Conservation (phyloP, 2,797 vertebrate genomes). For the Microchirus variegatus region DNA sequence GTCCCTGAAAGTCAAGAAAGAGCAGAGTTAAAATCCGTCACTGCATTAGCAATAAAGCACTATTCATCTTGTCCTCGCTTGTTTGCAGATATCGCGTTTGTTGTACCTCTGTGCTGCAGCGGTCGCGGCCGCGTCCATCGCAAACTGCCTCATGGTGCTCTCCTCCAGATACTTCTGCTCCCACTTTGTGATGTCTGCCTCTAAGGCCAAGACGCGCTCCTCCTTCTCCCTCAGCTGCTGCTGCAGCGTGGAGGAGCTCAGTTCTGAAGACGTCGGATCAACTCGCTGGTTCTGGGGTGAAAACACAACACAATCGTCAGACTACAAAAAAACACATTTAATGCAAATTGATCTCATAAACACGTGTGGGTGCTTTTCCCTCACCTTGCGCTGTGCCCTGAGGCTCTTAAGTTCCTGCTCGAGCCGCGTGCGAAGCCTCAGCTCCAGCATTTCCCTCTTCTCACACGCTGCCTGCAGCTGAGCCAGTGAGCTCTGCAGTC, state of each 20-base stretch:
- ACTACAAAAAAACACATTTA: neutral
- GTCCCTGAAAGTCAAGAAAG: conserved; percentile 75
- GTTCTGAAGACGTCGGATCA: conserved; percentile 53
- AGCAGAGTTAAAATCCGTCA: conserved; percentile 18
- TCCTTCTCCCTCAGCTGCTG: conserved; percentile 93
- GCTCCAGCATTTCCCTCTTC: conserved; percentile 92
- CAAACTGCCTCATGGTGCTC: conserved; percentile 97
- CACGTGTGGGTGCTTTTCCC: neutral
- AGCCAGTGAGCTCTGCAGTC: conserved; percentile 90
- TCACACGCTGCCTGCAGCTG: conserved; percentile 97
- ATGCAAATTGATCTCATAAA: neutral
- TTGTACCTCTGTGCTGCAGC: conserved; percentile 89
- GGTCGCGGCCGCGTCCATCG: conserved; percentile 95
- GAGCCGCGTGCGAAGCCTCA: conserved; percentile 89
- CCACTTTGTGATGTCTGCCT: conserved; percentile 98
- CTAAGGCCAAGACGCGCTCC: conserved; percentile 91
- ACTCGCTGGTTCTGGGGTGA: conserved; percentile 43
- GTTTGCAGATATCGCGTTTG: neutral
- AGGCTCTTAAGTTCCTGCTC: conserved; percentile 96
- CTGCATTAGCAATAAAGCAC: too few relatives aligned
- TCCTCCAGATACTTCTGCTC: conserved; percentile 98
- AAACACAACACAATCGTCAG: neutral
- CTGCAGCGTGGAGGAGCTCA: conserved; percentile 79
- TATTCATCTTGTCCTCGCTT: neutral
- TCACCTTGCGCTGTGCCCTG: conserved; percentile 90